These are phyloP conservation scores for Coregonus sp. DNA, from an alignment of 2,797 vertebrate genomes.

Conservation along the genomic window DNA sequence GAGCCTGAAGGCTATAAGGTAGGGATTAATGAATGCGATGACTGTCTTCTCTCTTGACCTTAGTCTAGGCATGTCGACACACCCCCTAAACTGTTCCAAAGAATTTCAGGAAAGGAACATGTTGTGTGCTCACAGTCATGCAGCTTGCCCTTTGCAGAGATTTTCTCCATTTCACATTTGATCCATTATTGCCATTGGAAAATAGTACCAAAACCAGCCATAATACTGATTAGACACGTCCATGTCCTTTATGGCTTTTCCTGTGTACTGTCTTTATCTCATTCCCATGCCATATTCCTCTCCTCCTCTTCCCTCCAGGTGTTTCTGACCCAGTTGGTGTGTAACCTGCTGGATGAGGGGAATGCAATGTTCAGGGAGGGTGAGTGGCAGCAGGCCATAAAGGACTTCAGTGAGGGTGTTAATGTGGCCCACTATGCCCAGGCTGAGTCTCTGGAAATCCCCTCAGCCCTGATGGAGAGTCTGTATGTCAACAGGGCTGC, in stretches of 20 bases:
- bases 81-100: neutral
- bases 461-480: conserved; percentile 83
- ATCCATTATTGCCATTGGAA: neutral
- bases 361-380: conserved; percentile 84
- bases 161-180: neutral
- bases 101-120: neutral
- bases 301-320: conserved; percentile 64
- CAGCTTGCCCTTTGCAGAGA: neutral
- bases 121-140: neutral
- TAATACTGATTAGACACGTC: neutral
- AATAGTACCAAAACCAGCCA: neutral
- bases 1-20: conserved; percentile 91
- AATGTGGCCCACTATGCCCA: conserved; percentile 83
- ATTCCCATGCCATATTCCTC: neutral
- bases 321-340: conserved; percentile 87
- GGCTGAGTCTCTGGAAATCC: conserved; percentile 80
- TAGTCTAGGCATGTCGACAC: neutral
- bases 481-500: conserved; percentile 89
- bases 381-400: conserved; percentile 80
- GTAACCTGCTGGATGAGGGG: conserved; percentile 89
- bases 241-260: neutral
- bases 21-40: conserved; percentile 40
- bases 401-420: conserved; percentile 87
- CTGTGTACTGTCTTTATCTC: neutral
- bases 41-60: conserved; percentile 10